phyloP scores from a whole-genome alignment of 2,797 vertebrate species.

The Coregonus ussuriensis region DNA sequence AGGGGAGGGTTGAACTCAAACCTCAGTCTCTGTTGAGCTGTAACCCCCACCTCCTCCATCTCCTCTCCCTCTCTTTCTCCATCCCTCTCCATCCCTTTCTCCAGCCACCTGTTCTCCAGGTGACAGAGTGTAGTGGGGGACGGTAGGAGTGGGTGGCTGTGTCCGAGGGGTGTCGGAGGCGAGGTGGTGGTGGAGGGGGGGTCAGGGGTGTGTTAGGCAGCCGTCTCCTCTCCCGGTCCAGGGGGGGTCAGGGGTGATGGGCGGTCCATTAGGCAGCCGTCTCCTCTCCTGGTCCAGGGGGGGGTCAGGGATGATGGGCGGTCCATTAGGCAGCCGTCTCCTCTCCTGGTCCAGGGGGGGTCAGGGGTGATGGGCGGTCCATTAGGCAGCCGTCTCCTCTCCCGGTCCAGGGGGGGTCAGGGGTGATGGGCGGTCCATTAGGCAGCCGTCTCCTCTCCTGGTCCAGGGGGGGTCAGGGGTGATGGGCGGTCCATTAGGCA shows the following conservation, averaged over 20 bases:
- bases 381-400: conserved; percentile 50
- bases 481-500: conserved; percentile 35
- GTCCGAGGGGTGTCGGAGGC: background rate
- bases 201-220: background rate
- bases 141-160: background rate
- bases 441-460: conserved; percentile 43
- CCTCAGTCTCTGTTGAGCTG: conserved; percentile 39
- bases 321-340: conserved; percentile 46
- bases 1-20: conserved; percentile 15
- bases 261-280: conserved; percentile 40
- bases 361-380: background rate
- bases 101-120: conserved; percentile 10
- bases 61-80: conserved; percentile 7
- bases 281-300: conserved; percentile 46
- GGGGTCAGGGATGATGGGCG: background rate
- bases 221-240: background rate
- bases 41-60: conserved; percentile 17
- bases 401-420: conserved; percentile 35
- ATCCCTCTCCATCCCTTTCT: background rate
- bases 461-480: conserved; percentile 25
- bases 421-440: conserved; percentile 27
- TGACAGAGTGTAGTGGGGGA: background rate
- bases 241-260: background rate
- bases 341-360: conserved; percentile 40
- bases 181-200: conserved; percentile 14